phyloP scores from a whole-genome alignment of 1,140 invertebrate genomes.

The Teleogryllus occipitalis region DNA sequence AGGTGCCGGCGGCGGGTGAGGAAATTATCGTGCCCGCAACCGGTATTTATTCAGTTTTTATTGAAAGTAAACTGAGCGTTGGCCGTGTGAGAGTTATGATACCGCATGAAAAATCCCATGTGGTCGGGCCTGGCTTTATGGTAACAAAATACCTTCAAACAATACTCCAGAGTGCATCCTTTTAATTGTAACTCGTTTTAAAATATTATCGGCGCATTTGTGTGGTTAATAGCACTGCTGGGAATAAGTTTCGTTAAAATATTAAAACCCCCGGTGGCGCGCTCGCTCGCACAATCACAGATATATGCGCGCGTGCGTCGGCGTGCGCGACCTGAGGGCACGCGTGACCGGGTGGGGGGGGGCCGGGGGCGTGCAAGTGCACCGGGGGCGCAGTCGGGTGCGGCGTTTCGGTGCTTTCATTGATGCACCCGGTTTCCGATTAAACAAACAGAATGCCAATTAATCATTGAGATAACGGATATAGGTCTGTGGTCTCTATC shows the following conservation, averaged over 20 bases:
- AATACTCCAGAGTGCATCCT: constrained; percentile 3
- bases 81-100: not conserved
- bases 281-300: not conserved
- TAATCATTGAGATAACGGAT: constrained; percentile 5
- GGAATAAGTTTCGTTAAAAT: not conserved
- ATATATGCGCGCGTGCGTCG: not conserved
- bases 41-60: constrained; percentile 1
- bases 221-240: not conserved
- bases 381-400: not conserved
- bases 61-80: not conserved
- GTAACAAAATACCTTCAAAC: not conserved
- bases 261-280: not conserved
- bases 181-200: not conserved
- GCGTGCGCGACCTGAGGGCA: not conserved
- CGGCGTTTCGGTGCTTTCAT: not conserved
- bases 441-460: not conserved
- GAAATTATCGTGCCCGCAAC: not conserved
- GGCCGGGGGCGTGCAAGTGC: not conserved
- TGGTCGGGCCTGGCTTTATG: not conserved
- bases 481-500: not conserved
- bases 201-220: not conserved
- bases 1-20: not conserved
- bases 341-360: not conserved
- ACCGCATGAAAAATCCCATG: not conserved
- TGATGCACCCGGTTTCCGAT: not conserved